These are phyloP conservation scores for Tetragnatha montana DNA, from an alignment of 2,888 invertebrate species.

Conservation along the genomic window DNA sequence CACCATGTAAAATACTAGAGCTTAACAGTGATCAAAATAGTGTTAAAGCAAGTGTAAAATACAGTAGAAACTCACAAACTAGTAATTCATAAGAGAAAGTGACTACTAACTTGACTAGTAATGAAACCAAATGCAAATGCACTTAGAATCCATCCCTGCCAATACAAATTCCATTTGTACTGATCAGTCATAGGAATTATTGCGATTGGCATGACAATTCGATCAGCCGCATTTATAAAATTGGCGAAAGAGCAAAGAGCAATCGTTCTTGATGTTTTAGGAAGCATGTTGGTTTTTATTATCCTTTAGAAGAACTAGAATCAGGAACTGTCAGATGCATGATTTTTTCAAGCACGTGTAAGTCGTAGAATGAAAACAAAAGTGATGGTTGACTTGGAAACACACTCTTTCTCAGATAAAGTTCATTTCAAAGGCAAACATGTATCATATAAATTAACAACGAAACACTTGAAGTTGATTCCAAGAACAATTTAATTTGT, in stretches of 20 bases:
- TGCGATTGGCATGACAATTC: conserved; percentile 87
- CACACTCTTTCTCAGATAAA: too few relatives aligned
- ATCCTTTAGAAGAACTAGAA: background rate
- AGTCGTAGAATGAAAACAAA: too few relatives aligned
- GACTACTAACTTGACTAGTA: conserved; percentile 82
- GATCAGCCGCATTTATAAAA: conserved; percentile 86
- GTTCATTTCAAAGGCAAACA: too few relatives aligned
- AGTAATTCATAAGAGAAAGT: conserved; percentile 2
- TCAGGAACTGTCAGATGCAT: background rate
- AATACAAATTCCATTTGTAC: conserved; percentile 83
- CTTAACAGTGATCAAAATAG: background rate
- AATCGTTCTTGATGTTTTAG: conserved; percentile 74
- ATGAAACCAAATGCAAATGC: conserved; percentile 87
- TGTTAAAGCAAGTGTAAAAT: background rate
- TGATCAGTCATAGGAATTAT: conserved; percentile 85
- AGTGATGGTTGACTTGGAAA: too few relatives aligned
- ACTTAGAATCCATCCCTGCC: conserved; percentile 85
- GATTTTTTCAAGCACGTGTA: background rate
- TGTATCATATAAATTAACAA: too few relatives aligned
- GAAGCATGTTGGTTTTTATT: conserved; percentile 52
- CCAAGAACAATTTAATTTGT: too few relatives aligned
- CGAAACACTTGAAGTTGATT: too few relatives aligned
- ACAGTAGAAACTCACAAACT: background rate
- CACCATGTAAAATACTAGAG: background rate
- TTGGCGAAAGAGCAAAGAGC: conserved; percentile 84